phyloP scores from a whole-genome alignment of 2,113 vertebrate genomes.

The Centropristis striata region DNA sequence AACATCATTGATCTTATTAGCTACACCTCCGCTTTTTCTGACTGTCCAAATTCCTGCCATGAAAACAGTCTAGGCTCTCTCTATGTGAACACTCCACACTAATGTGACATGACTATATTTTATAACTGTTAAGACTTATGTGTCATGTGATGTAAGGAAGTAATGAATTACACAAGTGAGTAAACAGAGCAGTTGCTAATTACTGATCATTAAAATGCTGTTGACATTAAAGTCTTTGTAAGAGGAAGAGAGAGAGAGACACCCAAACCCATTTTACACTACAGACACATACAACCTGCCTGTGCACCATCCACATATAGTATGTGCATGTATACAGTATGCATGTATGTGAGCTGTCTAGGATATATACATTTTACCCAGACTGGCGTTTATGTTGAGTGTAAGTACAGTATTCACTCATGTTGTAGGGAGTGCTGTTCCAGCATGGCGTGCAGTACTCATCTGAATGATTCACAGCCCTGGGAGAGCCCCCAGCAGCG shows the following conservation, averaged over 20 bases:
- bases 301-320: neutral
- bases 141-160: neutral
- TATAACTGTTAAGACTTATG: too few species aligned
- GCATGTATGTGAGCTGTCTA: neutral
- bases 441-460: slow-evolving; percentile 46
- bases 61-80: neutral
- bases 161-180: slow-evolving; percentile 5
- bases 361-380: neutral
- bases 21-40: neutral
- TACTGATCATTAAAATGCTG: too few species aligned
- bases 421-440: slow-evolving; percentile 41
- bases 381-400: slow-evolving; percentile 19
- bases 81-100: too few species aligned
- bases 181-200: neutral
- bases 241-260: neutral
- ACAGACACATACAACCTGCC: neutral
- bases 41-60: neutral
- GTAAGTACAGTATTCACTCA: slow-evolving; percentile 16
- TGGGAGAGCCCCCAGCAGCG: slow-evolving; percentile 45
- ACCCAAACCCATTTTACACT: neutral
- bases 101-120: too few species aligned
- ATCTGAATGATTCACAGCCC: slow-evolving; percentile 76
- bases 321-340: neutral
- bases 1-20: neutral
- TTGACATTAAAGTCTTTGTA: neutral